Base-by-base conservation (phyloP, 2,888 invertebrate genomes). In the Coleophora deauratella region DNA sequence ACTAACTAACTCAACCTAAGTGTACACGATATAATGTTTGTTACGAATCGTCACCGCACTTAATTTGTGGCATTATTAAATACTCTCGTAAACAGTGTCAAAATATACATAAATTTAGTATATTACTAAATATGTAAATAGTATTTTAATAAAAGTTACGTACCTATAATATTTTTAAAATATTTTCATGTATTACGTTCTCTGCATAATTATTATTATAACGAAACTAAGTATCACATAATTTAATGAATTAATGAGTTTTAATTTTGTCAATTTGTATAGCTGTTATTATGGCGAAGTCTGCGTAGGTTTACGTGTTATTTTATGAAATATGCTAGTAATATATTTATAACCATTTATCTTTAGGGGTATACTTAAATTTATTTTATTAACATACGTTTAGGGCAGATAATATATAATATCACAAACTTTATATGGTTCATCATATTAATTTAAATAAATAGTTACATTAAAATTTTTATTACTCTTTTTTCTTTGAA, bases 121-220 rank as follows among this genome's bases (percentile, higher is more conserved):
- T 77, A 81, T 82, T 81, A 82, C 78, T 82, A 82, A 82, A 80
- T 77, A 68, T 84, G 84, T 82, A 81, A 77, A 81, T 81, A 81
- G 62, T 56, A 63, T 55, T 57, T 60, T 68, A 62, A 58, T 54
- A 62, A n/a, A n/a, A n/a, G n/a, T n/a, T n/a, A n/a, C n/a, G n/a
- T 55, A 66, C 67, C 63, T 61, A 68, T 66, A 56, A 67, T 72
- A 71, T 63, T 70, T 40, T 40, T 21, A 21, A 21, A 3, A 21
- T 21, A 21, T 21, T 31, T 75, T 69, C 54, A 71, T 67, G 54
- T 59, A 66, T 72, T 73, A 59, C 54, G 62, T 81, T 73, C 64
- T 72, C 65, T 50, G 56, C 70, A 69, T 66, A n/a, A n/a, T n/a
- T n/a, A n/a, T n/a, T n/a, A 59, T 64, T 21, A 59, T 64, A 62